Base-by-base conservation (phyloP, 2,888 invertebrate genomes). In the Chrysomela aeneicollis region DNA sequence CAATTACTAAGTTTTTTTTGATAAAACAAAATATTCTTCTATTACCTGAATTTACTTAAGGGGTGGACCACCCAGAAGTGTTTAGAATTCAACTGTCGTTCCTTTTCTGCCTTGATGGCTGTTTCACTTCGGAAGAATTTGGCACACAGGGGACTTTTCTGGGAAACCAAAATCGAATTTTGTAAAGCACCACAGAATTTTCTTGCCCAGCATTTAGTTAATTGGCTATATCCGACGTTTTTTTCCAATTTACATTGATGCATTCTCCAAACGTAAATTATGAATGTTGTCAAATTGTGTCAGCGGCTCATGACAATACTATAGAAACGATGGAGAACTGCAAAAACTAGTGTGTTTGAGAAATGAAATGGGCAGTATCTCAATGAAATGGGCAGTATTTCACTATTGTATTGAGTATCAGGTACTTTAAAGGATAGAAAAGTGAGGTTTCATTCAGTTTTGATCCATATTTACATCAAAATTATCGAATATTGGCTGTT, bases 31-130 rank as follows among this genome's bases (percentile, higher is more conserved):
- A n/a, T n/a, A n/a, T n/a, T n/a, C n/a, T n/a, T n/a, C n/a, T n/a
- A n/a, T n/a, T n/a, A 19, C 50, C 69, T 68, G 42, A 70, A 66
- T 54, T 37, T 65, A 55, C 73, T 74, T 30, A 74, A 67, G 6
- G 75, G 75, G 60, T 75, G 75, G 19, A 74, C 71, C 1, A 71
- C 62, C 19, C 52, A 69, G 0, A 52, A 18, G 12, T 59, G 21
- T 5, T 42, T 32, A 5, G 32, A 52, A 12, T 46, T 17, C 2
- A 68, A 47, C 15, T 75, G 75, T 1, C 73, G 60, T 35, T 65
- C 26, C 47, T 69, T 65, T 47, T 71, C 70, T 1, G 62, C 46
- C 10, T 57, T 61, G 9, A 75, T 58, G 6, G 70, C 67, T 9
- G 61, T 62, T 50, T 68, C 63, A 32, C 72, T 75, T 62, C 66